phyloP scores from a whole-genome alignment of 2,888 invertebrate species.

The Anodontia alba region DNA sequence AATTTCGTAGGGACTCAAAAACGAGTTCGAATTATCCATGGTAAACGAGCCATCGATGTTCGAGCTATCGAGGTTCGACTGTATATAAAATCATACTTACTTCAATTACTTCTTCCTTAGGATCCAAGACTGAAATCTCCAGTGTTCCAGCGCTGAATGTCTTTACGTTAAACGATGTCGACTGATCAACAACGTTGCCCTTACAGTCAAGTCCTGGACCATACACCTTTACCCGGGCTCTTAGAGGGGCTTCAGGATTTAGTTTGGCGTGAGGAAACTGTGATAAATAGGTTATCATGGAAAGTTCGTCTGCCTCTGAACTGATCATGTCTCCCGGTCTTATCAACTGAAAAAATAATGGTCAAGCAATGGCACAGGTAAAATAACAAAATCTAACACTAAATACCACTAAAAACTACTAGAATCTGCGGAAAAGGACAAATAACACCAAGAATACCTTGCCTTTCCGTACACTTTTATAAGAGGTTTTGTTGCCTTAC shows the following conservation, averaged over 20 bases:
- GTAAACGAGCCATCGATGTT: too few species aligned
- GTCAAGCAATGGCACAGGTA: too few species aligned
- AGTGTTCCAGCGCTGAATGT: not conserved
- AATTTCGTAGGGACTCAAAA: too few species aligned
- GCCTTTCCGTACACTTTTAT: too few species aligned
- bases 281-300: constrained; percentile 1
- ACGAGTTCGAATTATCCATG: too few species aligned
- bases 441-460: too few species aligned
- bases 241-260: not conserved
- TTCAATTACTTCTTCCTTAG: not conserved
- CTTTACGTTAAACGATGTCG: not conserved
- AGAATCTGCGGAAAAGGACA: too few species aligned
- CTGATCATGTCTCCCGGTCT: not conserved
- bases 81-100: not conserved
- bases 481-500: too few species aligned
- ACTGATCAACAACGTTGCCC: not conserved
- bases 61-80: too few species aligned
- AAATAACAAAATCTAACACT: too few species aligned
- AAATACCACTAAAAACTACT: too few species aligned
- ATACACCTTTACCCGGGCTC: not conserved
- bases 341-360: not conserved
- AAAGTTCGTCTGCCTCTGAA: not conserved
- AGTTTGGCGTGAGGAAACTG: not conserved
- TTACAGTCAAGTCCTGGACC: not conserved
- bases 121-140: not conserved